Evolutionary conservation across 2,888 invertebrate genomes (phyloP).

Genomic region (Catocala sponsa): DNA sequence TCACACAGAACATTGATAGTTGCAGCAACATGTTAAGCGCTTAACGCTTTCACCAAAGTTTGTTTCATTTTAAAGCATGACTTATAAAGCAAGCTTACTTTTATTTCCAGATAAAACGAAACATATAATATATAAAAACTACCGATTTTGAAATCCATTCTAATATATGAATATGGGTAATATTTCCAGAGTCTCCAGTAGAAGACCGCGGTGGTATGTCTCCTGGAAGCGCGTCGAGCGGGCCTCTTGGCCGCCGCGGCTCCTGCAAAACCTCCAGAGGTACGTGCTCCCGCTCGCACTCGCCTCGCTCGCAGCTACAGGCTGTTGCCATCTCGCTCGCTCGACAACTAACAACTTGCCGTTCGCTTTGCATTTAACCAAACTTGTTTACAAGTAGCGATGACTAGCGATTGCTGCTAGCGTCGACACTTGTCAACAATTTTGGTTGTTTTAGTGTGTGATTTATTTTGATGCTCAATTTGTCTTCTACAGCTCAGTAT

Average conservation of each 20-base stretch:
- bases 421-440: slow-evolving; percentile 22
- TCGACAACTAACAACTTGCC: slow-evolving; percentile 56
- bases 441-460: slow-evolving; percentile 27
- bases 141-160: not conserved
- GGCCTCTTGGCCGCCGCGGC: slow-evolving; percentile 93
- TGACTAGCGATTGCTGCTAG: slow-evolving; percentile 8
- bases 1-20: not conserved
- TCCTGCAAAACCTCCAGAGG: slow-evolving; percentile 96
- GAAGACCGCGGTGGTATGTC: slow-evolving; percentile 93
- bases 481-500: not conserved
- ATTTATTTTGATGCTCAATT: slow-evolving; percentile 29
- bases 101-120: no score
- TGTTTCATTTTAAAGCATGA: slow-evolving; percentile 8
- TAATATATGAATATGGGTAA: not conserved
- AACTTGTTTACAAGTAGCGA: slow-evolving; percentile 43
- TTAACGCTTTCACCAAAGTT: slow-evolving; percentile 9
- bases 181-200: slow-evolving; percentile 89
- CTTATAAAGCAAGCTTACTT: not conserved
- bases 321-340: slow-evolving; percentile 45
- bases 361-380: slow-evolving; percentile 54
- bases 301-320: slow-evolving; percentile 30
- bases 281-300: slow-evolving; percentile 75
- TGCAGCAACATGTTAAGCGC: slow-evolving; percentile 8
- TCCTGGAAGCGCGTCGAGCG: slow-evolving; percentile 90
- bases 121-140: no score